Evolutionary conservation across 92 coral and sea anemone species (phyloP).

Genomic region (Epizoanthus scotinus): DNA sequence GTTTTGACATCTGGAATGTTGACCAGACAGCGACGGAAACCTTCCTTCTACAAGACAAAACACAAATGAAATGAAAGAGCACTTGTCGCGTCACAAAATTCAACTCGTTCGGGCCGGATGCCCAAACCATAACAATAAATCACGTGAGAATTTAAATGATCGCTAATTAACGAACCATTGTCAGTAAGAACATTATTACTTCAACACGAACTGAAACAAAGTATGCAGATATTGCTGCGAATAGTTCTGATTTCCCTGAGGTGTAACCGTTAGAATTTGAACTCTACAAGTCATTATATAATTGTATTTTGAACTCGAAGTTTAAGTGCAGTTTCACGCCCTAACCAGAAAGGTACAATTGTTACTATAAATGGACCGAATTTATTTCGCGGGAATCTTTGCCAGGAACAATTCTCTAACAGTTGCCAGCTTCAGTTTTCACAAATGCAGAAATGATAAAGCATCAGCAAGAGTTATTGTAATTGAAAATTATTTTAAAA

Average conservation of each 20-base stretch:
- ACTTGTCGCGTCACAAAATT: slow-evolving; percentile 28
- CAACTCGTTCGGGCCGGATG: slow-evolving; percentile 41
- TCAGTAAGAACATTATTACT: slow-evolving; percentile 14
- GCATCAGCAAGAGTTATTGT: not conserved
- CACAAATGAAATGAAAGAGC: slow-evolving; percentile 35
- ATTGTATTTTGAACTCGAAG: slow-evolving; percentile 16
- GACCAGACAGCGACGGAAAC: slow-evolving; percentile 2
- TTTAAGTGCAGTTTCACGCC: slow-evolving; percentile 33
- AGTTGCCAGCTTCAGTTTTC: slow-evolving; percentile 8
- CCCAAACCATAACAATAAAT: slow-evolving; percentile 39
- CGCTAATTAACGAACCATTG: slow-evolving; percentile 36
- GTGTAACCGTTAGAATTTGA: slow-evolving; percentile 21
- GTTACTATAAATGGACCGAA: not conserved
- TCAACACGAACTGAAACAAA: slow-evolving; percentile 38
- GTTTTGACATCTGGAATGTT: slow-evolving; percentile 43
- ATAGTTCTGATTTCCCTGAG: slow-evolving; percentile 14
- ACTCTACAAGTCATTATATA: not conserved
- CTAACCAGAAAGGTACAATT: not conserved
- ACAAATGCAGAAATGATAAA: not conserved
- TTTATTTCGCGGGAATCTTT: not conserved
- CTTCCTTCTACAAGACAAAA: slow-evolving; percentile 32
- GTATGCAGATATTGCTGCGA: slow-evolving; percentile 28
- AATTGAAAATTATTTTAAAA: slow-evolving; percentile 5
- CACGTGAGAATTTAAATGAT: slow-evolving; percentile 45
- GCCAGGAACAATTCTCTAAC: not conserved